Conservation (phyloP, 2,888 invertebrate species). For the Hofmannophila pseudospretella region DNA sequence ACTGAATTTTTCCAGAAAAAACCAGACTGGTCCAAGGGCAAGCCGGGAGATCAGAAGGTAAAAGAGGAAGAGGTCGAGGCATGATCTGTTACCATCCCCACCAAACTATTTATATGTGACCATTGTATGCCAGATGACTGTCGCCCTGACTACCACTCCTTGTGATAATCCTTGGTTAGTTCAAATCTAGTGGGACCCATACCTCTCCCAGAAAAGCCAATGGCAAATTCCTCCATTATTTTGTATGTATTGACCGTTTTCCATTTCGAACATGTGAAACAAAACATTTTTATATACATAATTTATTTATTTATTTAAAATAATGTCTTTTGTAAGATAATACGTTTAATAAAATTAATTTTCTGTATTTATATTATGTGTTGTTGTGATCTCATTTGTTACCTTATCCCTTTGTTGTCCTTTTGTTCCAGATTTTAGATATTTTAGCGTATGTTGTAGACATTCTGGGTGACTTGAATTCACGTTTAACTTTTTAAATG, state of each 20-base stretch:
- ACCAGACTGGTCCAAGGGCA: conserved; percentile 96
- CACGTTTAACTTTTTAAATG: too few species aligned
- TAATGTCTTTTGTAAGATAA: conserved; percentile 61
- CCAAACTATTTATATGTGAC: conserved; percentile 48
- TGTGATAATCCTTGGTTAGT: conserved; percentile 45
- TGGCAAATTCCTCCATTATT: conserved; percentile 20
- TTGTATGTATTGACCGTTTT: conserved; percentile 47
- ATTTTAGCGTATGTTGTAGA: too few species aligned
- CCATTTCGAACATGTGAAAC: conserved; percentile 50
- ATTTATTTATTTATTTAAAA: conserved; percentile 64
- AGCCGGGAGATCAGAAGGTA: conserved; percentile 93
- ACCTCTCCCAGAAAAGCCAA: conserved; percentile 21
- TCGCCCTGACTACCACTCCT: conserved; percentile 45
- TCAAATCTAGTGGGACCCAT: conserved; percentile 13
- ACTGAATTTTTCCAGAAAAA: conserved; percentile 82
- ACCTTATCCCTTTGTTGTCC: conserved; percentile 15
- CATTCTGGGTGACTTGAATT: too few species aligned
- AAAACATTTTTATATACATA: conserved; percentile 12
- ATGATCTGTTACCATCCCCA: conserved; percentile 77
- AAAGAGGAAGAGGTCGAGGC: conserved; percentile 90
- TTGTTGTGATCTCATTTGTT: conserved; percentile 45
- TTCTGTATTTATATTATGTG: conserved; percentile 62
- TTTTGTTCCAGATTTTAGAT: background rate
- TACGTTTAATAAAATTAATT: conserved; percentile 68
- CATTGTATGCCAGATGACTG: conserved; percentile 54